Conservation (phyloP, 1,140 invertebrate genomes). For the Ectropis grisescens region DNA sequence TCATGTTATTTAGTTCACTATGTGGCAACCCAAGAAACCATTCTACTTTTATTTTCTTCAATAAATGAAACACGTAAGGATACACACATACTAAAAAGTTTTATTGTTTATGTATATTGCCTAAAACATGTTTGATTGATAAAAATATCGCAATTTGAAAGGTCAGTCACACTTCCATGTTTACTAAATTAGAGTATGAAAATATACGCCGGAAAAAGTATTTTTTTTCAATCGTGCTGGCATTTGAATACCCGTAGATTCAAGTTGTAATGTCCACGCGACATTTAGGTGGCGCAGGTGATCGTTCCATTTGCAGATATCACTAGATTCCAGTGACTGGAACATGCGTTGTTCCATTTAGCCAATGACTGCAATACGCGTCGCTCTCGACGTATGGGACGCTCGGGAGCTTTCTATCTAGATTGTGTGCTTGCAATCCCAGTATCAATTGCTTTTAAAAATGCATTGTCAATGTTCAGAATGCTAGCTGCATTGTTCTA, state of each 20-base stretch:
- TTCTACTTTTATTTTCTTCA: too few relatives aligned
- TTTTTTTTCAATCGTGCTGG: background rate
- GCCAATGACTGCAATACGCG: slow-evolving; percentile 18
- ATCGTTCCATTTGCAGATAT: slow-evolving; percentile 10
- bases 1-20: too few relatives aligned
- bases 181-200: too few relatives aligned
- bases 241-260: background rate
- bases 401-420: slow-evolving; percentile 15
- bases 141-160: too few relatives aligned
- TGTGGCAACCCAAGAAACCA: too few relatives aligned
- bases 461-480: slow-evolving; percentile 9
- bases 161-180: too few relatives aligned
- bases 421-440: slow-evolving; percentile 12
- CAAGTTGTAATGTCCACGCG: background rate
- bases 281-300: background rate
- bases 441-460: slow-evolving; percentile 23
- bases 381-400: slow-evolving; percentile 11
- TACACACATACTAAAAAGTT: too few relatives aligned
- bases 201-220: background rate
- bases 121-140: too few relatives aligned
- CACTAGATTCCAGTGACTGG: slow-evolving; percentile 14
- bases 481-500: too few relatives aligned
- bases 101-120: too few relatives aligned
- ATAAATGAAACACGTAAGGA: too few relatives aligned
- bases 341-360: slow-evolving; percentile 1